A percentile compares a stretch with the other conserved stretches of the same genome.
Conservation (phyloP, 2,797 vertebrate genomes). For the Bradypodion ventrale region DNA sequence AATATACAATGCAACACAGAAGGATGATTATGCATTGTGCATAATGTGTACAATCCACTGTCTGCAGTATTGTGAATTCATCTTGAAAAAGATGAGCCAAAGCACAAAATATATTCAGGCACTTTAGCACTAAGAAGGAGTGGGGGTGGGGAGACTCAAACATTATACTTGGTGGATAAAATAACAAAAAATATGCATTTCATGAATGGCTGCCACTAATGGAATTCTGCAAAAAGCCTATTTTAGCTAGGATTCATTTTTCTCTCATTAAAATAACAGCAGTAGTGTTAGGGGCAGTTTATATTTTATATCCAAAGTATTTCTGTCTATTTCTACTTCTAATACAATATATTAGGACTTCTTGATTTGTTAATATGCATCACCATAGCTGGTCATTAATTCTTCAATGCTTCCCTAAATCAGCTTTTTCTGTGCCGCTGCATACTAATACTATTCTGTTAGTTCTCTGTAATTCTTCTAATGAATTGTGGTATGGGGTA, state of each 20-base stretch:
- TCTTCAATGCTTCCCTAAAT: conserved; percentile 63
- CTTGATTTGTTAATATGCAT: conserved; percentile 64
- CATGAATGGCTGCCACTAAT: conserved; percentile 29
- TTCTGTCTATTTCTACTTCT: background rate
- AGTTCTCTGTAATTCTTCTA: conserved; percentile 57
- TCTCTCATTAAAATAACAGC: conserved; percentile 7
- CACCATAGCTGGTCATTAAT: conserved; percentile 66
- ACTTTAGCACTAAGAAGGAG: conserved; percentile 20
- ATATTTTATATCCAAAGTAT: conserved; percentile 40
- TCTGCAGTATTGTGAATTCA: conserved; percentile 23
- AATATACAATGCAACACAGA: background rate
- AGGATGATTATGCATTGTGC: background rate
- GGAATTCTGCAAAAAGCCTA: conserved; percentile 38
- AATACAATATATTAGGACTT: conserved; percentile 39
- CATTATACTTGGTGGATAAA: conserved; percentile 31
- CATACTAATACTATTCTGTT: conserved; percentile 67
- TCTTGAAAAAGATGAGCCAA: conserved; percentile 40
- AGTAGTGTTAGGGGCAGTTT: background rate
- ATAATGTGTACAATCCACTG: conserved; percentile 19
- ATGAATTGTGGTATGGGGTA: conserved; percentile 59
- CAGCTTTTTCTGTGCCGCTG: conserved; percentile 58
- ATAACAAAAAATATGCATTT: conserved; percentile 21
- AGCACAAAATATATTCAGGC: conserved; percentile 44
- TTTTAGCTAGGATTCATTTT: conserved; percentile 32
- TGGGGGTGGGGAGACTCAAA: conserved; percentile 1